phyloP scores from a whole-genome alignment of 2,888 invertebrate genomes.

The Chymomyza amoena region DNA sequence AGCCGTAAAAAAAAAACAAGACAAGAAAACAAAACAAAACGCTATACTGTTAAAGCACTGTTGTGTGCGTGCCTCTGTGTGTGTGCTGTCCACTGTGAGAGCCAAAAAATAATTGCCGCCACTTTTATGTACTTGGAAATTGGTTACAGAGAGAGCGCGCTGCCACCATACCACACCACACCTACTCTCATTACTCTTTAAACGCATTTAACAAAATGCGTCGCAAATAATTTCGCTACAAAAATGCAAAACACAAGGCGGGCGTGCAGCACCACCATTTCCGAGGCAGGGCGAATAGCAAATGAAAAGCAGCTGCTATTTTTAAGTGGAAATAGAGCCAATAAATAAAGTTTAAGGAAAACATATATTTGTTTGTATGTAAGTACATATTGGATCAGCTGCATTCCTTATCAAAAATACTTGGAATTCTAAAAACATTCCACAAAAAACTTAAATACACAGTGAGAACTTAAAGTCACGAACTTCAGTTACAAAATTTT shows the following conservation, averaged over 20 bases:
- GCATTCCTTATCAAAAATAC: background rate
- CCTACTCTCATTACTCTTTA: background rate
- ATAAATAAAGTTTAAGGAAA: slow-evolving; percentile 41
- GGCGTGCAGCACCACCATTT: background rate
- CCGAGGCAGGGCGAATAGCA: background rate
- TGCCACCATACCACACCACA: background rate
- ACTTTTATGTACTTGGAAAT: slow-evolving; percentile 6
- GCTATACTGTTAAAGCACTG: slow-evolving; percentile 33
- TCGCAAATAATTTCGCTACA: slow-evolving; percentile 59
- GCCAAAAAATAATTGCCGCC: slow-evolving; percentile 42
- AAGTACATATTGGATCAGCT: background rate
- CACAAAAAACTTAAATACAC: too few species aligned
- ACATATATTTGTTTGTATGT: background rate
- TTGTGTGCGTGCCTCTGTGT: slow-evolving; percentile 13
- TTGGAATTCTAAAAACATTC: background rate
- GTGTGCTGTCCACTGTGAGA: slow-evolving; percentile 27
- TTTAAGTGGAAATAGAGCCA: slow-evolving; percentile 3
- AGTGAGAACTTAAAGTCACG: too few species aligned
- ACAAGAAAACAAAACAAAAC: slow-evolving; percentile 24
- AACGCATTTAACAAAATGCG: slow-evolving; percentile 50
- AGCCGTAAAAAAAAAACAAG: background rate
- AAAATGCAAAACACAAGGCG: slow-evolving; percentile 24
- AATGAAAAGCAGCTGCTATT: slow-evolving; percentile 15
- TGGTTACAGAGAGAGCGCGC: slow-evolving; percentile 23
- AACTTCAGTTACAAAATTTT: too few species aligned